Evolutionary conservation across 2,113 vertebrate genomes (phyloP), one percentile per base, ranked within the genome.

Genomic region (Argyrosomus japonicus): DNA sequence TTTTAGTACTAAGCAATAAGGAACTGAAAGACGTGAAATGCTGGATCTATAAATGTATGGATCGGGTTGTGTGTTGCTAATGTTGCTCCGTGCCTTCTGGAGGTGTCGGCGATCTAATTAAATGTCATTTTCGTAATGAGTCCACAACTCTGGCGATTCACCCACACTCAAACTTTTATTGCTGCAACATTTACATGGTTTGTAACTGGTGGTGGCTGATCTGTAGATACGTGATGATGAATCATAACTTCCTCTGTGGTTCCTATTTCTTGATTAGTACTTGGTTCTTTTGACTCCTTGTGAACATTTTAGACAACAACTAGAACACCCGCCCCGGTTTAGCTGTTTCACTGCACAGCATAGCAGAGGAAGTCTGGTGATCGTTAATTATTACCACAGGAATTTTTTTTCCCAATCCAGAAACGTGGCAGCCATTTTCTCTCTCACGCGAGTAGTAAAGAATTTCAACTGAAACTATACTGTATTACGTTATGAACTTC

Each of bases 321-420:
- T 54, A 8, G 3, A 51, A 68, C 50, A 79, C 17, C 21, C 13
- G 9, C n/a, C 47, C 14, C 1, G 15, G 32, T 50, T 68, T 62
- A 64, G n/a, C 40, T 2, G 5, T 56, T 65, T 75, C 29, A 60
- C 6, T 29, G 14, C 48, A 4, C 21, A 15, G 68, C 29, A 23
- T 25, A 54, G 27, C 40, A 75, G 58, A 78, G 61, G 53, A 77
- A n/a, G 60, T 75, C 45, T 60, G 43, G 54, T n/a, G 67, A 68
- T 6, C 54, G 17, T 47, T 54, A 32, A 64, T 67, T 19, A 43
- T 71, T 67, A 51, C 69, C 79, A 84, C n/a, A 71, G 17, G 32
- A 72, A 75, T 74, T 62, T 71, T 17, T 71, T 17, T 19, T 21
- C 13, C 11, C 18, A 50, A 50, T 79, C 51, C 56, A 69, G 50